phyloP scores from a whole-genome alignment of 2,797 vertebrate species.

The Pseudocheirus occidentalis region DNA sequence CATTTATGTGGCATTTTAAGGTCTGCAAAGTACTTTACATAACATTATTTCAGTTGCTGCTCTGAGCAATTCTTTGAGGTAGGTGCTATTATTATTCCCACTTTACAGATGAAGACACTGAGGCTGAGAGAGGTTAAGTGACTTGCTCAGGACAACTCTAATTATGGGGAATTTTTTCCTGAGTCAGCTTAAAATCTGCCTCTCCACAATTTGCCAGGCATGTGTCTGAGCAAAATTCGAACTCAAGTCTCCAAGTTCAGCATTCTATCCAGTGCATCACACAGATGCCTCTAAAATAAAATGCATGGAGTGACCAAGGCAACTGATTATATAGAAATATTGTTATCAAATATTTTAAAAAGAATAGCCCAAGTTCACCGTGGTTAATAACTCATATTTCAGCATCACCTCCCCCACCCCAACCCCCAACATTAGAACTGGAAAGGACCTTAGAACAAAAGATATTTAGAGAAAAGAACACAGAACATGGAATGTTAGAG shows the following conservation, averaged over 20 bases:
- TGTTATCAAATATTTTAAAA: background rate
- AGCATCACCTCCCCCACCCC: rapidly evolving
- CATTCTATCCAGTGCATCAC: background rate
- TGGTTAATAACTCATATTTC: background rate
- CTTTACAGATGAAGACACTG: background rate
- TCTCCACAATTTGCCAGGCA: background rate
- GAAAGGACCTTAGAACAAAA: background rate
- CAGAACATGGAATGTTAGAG: too few species aligned
- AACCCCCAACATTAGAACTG: too few species aligned
- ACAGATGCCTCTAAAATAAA: background rate
- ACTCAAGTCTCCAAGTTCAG: background rate
- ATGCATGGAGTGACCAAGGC: background rate
- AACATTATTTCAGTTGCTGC: background rate
- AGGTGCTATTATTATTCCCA: background rate
- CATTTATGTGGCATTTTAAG: background rate
- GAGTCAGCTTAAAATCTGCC: background rate
- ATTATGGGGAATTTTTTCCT: background rate
- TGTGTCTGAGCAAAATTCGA: background rate
- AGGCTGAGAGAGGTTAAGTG: background rate
- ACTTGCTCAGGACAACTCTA: background rate
- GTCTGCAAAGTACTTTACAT: background rate
- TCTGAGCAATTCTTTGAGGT: background rate
- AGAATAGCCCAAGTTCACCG: background rate
- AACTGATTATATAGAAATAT: background rate
- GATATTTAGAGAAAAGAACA: background rate